A percentile compares a stretch with the other conserved stretches of the same genome.
Evolutionary conservation across 2,113 vertebrate species (phyloP).

Genomic region (Pseudonaja textilis): DNA sequence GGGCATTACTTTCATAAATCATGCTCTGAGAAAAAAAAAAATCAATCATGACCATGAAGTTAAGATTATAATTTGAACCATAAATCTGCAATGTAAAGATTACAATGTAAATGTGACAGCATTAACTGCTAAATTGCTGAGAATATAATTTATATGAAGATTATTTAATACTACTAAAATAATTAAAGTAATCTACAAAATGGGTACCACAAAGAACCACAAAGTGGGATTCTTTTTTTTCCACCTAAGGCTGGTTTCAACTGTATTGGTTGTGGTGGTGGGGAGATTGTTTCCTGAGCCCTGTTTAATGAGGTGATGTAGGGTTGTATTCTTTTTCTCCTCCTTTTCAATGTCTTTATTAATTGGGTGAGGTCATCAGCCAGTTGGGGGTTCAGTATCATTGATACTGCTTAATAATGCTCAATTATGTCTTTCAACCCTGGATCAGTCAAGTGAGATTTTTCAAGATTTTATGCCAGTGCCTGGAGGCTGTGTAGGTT

Average conservation of each 20-base stretch:
- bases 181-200: background rate
- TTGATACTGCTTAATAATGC: background rate
- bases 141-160: background rate
- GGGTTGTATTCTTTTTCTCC: background rate
- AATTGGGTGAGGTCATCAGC: background rate
- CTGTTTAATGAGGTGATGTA: background rate
- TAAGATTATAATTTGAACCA: background rate
- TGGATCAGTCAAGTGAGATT: background rate
- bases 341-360: background rate
- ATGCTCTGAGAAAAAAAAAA: rapidly evolving
- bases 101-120: background rate
- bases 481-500: background rate
- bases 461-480: background rate
- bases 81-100: background rate
- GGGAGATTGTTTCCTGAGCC: background rate
- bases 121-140: background rate
- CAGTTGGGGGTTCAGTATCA: background rate
- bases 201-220: background rate
- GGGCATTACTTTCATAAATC: background rate
- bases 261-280: background rate
- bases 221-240: background rate
- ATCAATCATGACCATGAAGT: background rate
- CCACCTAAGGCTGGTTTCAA: background rate
- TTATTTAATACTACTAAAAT: background rate
- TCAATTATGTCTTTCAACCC: background rate